phyloP scores from a whole-genome alignment of 2,113 vertebrate species.

The Asarcornis scutulata region DNA sequence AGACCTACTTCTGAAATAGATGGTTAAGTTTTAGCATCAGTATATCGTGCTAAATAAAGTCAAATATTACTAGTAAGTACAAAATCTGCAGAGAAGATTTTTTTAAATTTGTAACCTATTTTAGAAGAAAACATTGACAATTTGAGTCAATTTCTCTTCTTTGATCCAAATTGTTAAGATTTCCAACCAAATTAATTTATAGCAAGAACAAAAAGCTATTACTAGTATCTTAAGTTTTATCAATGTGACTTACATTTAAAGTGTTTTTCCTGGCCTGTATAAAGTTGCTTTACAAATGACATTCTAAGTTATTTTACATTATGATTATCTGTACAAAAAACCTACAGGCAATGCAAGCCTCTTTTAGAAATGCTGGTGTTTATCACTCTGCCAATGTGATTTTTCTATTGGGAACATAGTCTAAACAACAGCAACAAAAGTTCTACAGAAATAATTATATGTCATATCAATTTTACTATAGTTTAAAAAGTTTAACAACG shows the following conservation, averaged over 20 bases:
- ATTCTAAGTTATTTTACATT: background rate
- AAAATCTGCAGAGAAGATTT: background rate
- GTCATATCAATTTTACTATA: background rate
- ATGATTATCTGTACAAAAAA: background rate
- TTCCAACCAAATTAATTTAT: background rate
- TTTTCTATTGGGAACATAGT: background rate
- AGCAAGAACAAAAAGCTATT: background rate
- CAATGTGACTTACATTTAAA: background rate
- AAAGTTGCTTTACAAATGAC: background rate
- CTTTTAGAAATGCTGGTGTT: background rate
- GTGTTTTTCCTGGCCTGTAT: background rate
- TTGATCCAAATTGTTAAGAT: background rate
- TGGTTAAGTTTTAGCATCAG: background rate
- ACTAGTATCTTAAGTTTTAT: background rate
- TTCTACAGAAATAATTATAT: background rate
- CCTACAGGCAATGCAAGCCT: background rate
- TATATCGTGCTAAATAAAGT: background rate
- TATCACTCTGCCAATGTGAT: background rate
- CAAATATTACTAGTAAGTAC: background rate
- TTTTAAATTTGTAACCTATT: background rate
- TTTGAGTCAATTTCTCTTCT: background rate
- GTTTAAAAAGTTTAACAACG: background rate
- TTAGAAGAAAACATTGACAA: background rate
- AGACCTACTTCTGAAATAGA: background rate
- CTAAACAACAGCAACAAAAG: background rate